A percentile compares a stretch with the other conserved stretches of the same genome.
Conservation (phyloP, 2,888 invertebrate species). For the Plemyria rubiginata region DNA sequence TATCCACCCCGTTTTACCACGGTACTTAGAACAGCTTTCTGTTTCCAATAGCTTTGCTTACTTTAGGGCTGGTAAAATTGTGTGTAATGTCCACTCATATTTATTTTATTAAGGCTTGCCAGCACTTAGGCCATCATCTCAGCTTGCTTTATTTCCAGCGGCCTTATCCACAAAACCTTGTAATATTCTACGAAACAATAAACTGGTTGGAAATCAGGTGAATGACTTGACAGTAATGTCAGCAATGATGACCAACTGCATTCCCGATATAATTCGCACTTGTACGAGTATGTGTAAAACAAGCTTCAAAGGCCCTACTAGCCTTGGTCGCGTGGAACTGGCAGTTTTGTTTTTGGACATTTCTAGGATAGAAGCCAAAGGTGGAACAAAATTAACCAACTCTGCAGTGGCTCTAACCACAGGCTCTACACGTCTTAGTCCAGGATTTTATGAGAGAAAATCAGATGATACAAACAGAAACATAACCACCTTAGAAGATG, state of each 20-base stretch:
- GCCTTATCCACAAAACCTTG: background rate
- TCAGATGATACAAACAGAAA: no score
- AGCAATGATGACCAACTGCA: conserved; percentile 32
- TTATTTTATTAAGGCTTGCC: background rate
- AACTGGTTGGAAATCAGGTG: conserved; percentile 27
- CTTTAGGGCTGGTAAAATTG: no score
- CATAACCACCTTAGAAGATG: no score
- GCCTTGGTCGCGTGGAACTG: background rate
- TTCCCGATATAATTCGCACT: conserved; percentile 25
- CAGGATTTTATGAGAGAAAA: no score
- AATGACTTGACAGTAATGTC: conserved; percentile 28
- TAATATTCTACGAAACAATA: conserved; percentile 12
- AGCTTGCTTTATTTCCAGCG: no score
- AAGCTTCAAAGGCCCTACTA: background rate
- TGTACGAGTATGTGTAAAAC: conserved; percentile 3
- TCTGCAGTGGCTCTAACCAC: no score
- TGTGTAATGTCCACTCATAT: background rate
- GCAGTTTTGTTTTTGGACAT: background rate
- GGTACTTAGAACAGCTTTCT: no score
- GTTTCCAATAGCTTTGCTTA: no score
- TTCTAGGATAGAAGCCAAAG: no score
- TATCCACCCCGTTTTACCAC: no score
- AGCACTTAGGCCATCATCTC: background rate
- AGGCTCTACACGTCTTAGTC: no score
- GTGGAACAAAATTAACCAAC: no score